Percentiles rank a stretch among this genome's conserved stretches.
Evolutionary conservation across 2,797 vertebrate genomes (phyloP).

Genomic region (Steatocranus sp.): DNA sequence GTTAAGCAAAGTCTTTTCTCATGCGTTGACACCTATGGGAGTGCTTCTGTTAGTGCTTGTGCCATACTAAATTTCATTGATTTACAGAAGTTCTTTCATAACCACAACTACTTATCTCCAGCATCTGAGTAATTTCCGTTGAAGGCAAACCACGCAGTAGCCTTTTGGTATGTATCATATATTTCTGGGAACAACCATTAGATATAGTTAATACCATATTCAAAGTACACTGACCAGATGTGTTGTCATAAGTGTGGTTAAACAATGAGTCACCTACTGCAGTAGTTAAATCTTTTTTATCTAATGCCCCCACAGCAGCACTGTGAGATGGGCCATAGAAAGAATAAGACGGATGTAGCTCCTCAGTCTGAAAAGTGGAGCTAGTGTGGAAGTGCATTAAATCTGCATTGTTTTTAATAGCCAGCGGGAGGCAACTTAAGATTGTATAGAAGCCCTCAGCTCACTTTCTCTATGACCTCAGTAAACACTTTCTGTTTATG

Average conservation of each 20-base stretch:
- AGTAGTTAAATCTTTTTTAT: not conserved
- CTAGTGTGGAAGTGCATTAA: not conserved
- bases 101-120: conserved; percentile 26
- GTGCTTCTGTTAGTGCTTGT: not conserved
- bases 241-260: not conserved
- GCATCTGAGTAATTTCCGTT: conserved; percentile 31
- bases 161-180: conserved; percentile 37
- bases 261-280: not conserved
- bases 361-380: not conserved
- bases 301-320: not conserved
- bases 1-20: not conserved
- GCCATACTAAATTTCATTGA: not conserved
- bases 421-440: fast-evolving
- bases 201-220: conserved; percentile 21
- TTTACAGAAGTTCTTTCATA: not conserved
- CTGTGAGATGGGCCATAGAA: not conserved
- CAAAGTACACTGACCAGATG: not conserved
- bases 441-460: not conserved
- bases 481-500: not conserved
- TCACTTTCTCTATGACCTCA: not conserved
- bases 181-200: conserved; percentile 47
- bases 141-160: conserved; percentile 21
- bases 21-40: not conserved
- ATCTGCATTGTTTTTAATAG: not conserved
- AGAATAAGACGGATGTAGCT: not conserved